A percentile compares a stretch with the other conserved stretches of the same genome.
These are phyloP conservation scores for Trogon melanurus DNA, from an alignment of 2,113 vertebrate genomes.

Conservation along the genomic window DNA sequence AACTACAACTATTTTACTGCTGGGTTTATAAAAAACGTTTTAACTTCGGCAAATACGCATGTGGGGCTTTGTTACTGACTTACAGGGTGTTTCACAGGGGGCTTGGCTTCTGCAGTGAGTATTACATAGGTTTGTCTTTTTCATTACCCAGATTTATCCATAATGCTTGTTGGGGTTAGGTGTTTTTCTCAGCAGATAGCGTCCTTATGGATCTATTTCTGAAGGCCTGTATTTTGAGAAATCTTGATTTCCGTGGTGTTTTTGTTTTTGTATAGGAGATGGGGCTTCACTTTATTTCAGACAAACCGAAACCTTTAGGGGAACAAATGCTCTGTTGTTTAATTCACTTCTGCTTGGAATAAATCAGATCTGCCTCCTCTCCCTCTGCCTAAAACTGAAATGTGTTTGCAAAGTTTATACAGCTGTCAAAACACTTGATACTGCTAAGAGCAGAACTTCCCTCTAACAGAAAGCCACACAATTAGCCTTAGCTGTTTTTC, in stretches of 20 bases:
- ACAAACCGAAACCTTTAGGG: background rate
- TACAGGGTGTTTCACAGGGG: background rate
- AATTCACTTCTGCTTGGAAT: background rate
- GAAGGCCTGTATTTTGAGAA: background rate
- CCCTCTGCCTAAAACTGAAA: background rate
- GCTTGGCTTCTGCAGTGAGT: background rate
- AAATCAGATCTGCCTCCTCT: background rate
- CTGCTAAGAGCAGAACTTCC: background rate
- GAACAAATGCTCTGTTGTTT: background rate
- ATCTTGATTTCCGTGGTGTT: background rate
- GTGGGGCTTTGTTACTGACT: background rate
- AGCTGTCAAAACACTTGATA: constrained; percentile 27
- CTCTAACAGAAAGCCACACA: background rate
- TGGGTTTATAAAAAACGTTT: background rate
- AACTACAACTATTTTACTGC: background rate
- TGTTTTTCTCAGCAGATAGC: background rate
- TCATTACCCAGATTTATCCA: background rate
- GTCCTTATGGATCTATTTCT: background rate
- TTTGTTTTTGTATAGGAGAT: background rate
- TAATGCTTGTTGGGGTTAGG: background rate
- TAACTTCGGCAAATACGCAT: background rate
- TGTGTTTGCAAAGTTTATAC: background rate
- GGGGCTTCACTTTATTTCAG: background rate
- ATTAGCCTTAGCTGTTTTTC: background rate
- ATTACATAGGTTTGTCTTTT: background rate